These are phyloP conservation scores for Sitta carolinensis DNA, from an alignment of 2,797 vertebrate genomes.

Conservation along the genomic window DNA sequence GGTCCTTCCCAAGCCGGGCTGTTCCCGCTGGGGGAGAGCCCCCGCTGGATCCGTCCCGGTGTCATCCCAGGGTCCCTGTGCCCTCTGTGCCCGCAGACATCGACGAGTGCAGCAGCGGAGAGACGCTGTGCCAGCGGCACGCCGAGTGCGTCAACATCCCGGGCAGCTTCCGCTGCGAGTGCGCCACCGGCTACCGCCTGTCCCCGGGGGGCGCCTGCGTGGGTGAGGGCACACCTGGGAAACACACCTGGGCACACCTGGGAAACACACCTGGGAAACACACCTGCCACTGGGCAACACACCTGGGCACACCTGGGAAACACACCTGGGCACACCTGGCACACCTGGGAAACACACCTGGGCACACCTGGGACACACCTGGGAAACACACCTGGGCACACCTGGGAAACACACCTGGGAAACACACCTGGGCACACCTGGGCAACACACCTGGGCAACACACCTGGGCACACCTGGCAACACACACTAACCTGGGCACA, in stretches of 20 bases:
- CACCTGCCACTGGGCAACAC: too few species aligned
- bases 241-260: not conserved
- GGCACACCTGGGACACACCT: not conserved
- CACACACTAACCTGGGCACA: not conserved
- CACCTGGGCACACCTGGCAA: not conserved
- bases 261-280: too few species aligned
- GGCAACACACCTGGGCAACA: too few species aligned
- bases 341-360: too few species aligned
- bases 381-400: not conserved
- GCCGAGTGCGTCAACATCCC: constrained; percentile 93
- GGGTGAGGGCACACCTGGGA: constrained; percentile 78
- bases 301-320: not conserved
- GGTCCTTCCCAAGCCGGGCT: not conserved
- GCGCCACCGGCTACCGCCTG: constrained; percentile 88
- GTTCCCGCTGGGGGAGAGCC: too few species aligned
- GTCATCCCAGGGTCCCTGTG: not conserved
- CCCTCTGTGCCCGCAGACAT: constrained; percentile 78
- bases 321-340: too few species aligned
- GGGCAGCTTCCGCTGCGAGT: constrained; percentile 91
- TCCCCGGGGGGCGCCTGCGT: constrained; percentile 89
- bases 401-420: not conserved
- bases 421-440: not conserved
- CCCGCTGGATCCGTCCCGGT: not conserved
- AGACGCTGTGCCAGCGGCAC: constrained; percentile 89
- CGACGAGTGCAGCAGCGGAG: constrained; percentile 89